A percentile compares a stretch with the other conserved stretches of the same genome.
phyloP scores from a whole-genome alignment of 2,113 vertebrate genomes.

The Polyodon spathula region DNA sequence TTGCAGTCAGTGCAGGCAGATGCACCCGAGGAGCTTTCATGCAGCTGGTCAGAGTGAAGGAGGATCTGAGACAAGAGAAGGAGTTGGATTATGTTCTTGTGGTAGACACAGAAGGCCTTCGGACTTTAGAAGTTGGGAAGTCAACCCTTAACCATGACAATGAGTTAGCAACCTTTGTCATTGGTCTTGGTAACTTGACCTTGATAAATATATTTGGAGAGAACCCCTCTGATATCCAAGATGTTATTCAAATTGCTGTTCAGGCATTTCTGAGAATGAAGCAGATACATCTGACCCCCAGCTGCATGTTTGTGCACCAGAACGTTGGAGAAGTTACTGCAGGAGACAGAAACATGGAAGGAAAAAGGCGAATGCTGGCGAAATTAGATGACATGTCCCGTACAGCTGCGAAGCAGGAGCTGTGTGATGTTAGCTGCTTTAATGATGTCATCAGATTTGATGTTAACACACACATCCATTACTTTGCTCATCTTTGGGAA shows the following conservation, averaged over 20 bases:
- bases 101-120: constrained; percentile 53
- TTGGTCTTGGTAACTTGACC: constrained; percentile 46
- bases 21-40: constrained; percentile 37
- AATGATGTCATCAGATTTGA: constrained; percentile 33
- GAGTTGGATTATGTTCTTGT: constrained; percentile 42
- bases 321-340: constrained; percentile 19
- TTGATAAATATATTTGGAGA: constrained; percentile 52
- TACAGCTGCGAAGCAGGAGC: constrained; percentile 41
- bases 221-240: constrained; percentile 49
- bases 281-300: not conserved
- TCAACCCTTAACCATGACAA: constrained; percentile 37
- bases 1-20: constrained; percentile 32
- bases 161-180: constrained; percentile 51
- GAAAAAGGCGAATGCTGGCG: constrained; percentile 31
- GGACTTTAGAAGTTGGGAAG: constrained; percentile 22
- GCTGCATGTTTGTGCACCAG: not conserved
- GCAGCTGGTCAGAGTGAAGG: constrained; percentile 32
- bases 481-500: constrained; percentile 29
- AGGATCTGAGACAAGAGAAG: constrained; percentile 15
- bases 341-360: constrained; percentile 44
- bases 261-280: not conserved
- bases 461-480: constrained; percentile 30
- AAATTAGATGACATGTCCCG: constrained; percentile 46
- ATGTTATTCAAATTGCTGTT: not conserved
- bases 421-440: constrained; percentile 30